Base-by-base conservation (phyloP, 2,113 vertebrate species). In the Trogon melanurus region DNA sequence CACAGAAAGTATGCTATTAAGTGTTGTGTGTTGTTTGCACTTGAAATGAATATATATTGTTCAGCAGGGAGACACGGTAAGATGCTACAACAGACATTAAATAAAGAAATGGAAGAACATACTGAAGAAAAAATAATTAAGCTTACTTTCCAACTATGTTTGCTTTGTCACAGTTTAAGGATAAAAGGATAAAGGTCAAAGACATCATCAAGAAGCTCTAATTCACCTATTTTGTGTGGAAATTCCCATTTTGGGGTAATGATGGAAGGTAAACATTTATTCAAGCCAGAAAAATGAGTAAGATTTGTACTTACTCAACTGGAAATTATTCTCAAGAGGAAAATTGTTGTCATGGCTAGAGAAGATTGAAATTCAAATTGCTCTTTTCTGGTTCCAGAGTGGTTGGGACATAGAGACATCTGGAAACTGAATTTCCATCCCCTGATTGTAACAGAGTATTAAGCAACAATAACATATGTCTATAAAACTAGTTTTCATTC, bases 361-460 rank as follows among this genome's bases (percentile, higher is more conserved):
- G 48, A 89, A 64, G 22, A 67, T 19, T 11, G 0, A 7, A 56
- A 93, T 60, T 93, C 60, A 88, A 74, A 81, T 70, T 81, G 3
- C 76, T 70, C 9, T 66, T 91, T 85, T 70, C 66, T 94, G 11
- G 6, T 95, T 93, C 71, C 75, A 96, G 88, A 91, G 9, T 85
- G 20, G 30, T 71, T 84, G 72, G 50, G 66, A 51, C 61, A 34
- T 23, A 60, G 50, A 88, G 51, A 56, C 72, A 65, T 93, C 83
- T 95, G 91, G 69, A 88, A 97, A 62, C 9, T 32, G 30, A 74
- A 66, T 96, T 95, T 96, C 72, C 79, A 83, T 88, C 91, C 54
- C 3, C 3, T 88, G 60, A 76, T 70, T 90, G 19, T n/a, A 88
- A 88, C 21, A 83, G 41, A 86, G 86, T 4, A 4, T 93, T 90